Base-by-base conservation (phyloP, 2,888 invertebrate genomes). In the Luffia ferchaultella region DNA sequence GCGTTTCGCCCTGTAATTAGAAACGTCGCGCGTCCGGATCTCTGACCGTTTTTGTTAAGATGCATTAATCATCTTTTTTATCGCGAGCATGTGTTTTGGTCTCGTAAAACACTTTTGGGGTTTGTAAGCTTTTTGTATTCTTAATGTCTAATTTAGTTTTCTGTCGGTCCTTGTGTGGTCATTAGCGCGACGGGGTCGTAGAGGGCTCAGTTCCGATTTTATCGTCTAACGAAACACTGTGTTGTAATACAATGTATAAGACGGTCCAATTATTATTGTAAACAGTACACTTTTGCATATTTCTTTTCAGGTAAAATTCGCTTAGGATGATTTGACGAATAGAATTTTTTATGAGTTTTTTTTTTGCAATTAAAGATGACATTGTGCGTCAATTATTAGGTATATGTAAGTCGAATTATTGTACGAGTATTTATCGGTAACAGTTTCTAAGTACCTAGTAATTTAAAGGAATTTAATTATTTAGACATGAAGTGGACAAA, bases 1-100 rank as follows among this genome's bases (percentile, higher is more conserved):
- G 70, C 74, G 74, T 78, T 80, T 74, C 73, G 79, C 77, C 79
- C 80, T 78, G 76, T 82, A 79, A 83, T 82, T 83, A 83, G 77
- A 82, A 73, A 73, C 80, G 77, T 76, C 76, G 75, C 80, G 77
- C 79, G 67, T 73, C 73, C 69, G 68, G 73, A 77, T 78, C 77
- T 73, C 61, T 67, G 67, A 63, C 69, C 61, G 73, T 76, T 83
- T 79, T 79, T 76, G 70, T 73, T 62, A 65, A 73, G 73, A 73
- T 73, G 76, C 79, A 80, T 83, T 79, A 80, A 79, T 80, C 76
- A 80, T 73, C 60, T 76, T 79, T 79, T 82, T 79, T 49, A 76
- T 72, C 69, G 73, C 72, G 66, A 76, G 76, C 80, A 79, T 79
- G 68, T 79, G 80, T 77, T 77, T 73, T 73, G 66, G 70, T 71